Evolutionary conservation across 1,140 invertebrate genomes (phyloP).

Genomic region (Diploscapter pachys): DNA sequence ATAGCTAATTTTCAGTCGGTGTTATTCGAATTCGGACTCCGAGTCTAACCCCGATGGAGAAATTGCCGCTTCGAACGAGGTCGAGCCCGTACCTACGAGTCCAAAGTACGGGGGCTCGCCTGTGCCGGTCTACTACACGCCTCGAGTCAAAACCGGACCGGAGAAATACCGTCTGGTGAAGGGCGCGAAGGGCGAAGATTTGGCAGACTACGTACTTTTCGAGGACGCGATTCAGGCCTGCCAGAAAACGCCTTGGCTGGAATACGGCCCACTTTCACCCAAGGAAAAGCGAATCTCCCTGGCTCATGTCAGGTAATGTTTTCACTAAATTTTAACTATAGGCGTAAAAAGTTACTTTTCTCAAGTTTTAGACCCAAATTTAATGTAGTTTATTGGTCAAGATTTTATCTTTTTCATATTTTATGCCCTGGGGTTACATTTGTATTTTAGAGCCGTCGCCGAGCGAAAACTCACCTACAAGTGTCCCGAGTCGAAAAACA

Average conservation of each 20-base stretch:
- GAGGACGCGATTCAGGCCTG: constrained; percentile 47
- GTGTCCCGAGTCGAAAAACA: constrained; percentile 38
- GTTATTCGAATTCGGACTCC: too few species aligned
- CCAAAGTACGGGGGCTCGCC: too few species aligned
- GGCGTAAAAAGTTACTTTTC: too few species aligned
- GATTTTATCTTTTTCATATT: too few species aligned
- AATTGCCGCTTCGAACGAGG: too few species aligned
- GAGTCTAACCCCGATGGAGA: too few species aligned
- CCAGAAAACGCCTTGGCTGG: constrained; percentile 41
- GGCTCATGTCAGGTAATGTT: constrained; percentile 21
- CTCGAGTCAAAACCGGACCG: constrained; percentile 28
- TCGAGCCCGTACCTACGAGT: too few species aligned
- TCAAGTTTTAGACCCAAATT: too few species aligned
- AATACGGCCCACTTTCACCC: constrained; percentile 42
- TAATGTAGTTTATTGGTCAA: too few species aligned
- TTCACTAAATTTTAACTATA: too few species aligned
- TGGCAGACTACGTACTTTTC: constrained; percentile 50
- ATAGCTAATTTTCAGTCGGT: too few species aligned
- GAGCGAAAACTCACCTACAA: constrained; percentile 42
- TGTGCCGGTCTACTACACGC: constrained; percentile 33
- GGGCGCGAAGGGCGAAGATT: constrained; percentile 41
- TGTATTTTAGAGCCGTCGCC: constrained; percentile 42
- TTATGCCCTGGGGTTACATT: too few species aligned
- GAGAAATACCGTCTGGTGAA: constrained; percentile 33
- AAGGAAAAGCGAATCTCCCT: constrained; percentile 48